Evolutionary conservation across 1,140 invertebrate genomes (phyloP).

Genomic region (Zaprionus ghesquierei): DNA sequence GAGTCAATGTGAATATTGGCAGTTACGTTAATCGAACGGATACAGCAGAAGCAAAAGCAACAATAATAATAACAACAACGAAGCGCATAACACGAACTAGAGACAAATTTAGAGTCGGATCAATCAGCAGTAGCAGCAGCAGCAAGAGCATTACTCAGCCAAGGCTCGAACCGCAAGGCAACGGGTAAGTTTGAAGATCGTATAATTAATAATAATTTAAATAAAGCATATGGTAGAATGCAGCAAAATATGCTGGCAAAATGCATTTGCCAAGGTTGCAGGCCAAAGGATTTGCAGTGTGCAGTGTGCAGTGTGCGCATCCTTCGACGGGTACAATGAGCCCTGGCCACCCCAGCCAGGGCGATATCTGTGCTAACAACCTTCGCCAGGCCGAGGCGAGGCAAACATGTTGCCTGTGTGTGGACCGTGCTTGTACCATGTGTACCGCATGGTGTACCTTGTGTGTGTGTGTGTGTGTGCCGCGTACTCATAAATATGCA

Average conservation of each 20-base stretch:
- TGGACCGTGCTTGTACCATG: background rate
- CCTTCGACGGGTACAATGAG: constrained; percentile 33
- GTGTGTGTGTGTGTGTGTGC: constrained; percentile 6
- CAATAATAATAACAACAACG: constrained; percentile 25
- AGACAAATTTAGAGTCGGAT: constrained; percentile 49
- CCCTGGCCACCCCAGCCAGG: constrained; percentile 17
- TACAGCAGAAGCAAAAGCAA: constrained; percentile 23
- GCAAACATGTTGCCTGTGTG: background rate
- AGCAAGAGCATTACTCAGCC: constrained; percentile 15
- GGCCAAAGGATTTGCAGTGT: constrained; percentile 18
- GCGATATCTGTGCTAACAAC: constrained; percentile 55
- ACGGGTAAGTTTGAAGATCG: constrained; percentile 40
- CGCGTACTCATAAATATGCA: constrained; percentile 60
- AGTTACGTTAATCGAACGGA: constrained; percentile 41
- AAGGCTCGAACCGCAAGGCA: constrained; percentile 13
- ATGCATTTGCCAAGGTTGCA: constrained; percentile 15
- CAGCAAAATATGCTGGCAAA: background rate
- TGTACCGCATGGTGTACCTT: background rate
- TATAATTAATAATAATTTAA: background rate
- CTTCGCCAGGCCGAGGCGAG: constrained; percentile 27
- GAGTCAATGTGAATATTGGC: constrained; percentile 58
- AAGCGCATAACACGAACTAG: constrained; percentile 49
- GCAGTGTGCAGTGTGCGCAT: background rate
- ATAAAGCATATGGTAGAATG: background rate
- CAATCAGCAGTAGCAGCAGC: too few species aligned